Base-by-base conservation (phyloP, 2,888 invertebrate species). In the Andrena marginata region DNA sequence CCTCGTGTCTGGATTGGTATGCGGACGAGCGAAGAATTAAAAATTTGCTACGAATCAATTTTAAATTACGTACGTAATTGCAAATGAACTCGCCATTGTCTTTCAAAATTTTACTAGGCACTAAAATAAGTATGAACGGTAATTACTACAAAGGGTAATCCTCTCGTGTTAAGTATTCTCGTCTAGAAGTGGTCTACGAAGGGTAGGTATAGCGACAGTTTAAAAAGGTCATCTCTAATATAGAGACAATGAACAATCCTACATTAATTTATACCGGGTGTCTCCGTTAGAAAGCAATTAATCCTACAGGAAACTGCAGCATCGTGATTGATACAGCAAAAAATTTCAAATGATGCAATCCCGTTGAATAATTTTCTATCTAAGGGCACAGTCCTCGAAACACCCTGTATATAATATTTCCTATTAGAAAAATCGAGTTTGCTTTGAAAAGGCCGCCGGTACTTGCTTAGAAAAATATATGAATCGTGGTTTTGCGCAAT, bases 171-270 rank as follows among this genome's bases (percentile, higher is more conserved):
- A 65, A 49, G 42, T 63, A 16, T 51, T 63, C 51, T 29, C 35
- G 26, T 31, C 23, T 29, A 23, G 20, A 65, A 67, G 42, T 31
- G 42, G 48, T 69, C 48, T 54, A 68, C 73, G 82, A 80, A 80
- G 80, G 74, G 56, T 64, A 73, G 56, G 54, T 62, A 80, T 35
- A 68, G 67, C 71, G 35, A 67, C 20, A 65, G 6, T 70, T 70
- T 42, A 56, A 77, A 78, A 67, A 42, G 8, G 33, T 75, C 71
- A 80, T 85, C 92, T 92, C 92, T 92, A 92, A 92, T 92, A 90
- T 92, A 92, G 92, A 92, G 91, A 90, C 87, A 82, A 77, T 74
- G 60, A 67, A 77, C 67, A 31, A 20, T 67, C 29, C 70, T 70
- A 63, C 23, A 75, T 67, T 69, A 65, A 51, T 60, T 82, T 75